Conservation (phyloP, 1,140 invertebrate genomes). For the Argopecten irradians region DNA sequence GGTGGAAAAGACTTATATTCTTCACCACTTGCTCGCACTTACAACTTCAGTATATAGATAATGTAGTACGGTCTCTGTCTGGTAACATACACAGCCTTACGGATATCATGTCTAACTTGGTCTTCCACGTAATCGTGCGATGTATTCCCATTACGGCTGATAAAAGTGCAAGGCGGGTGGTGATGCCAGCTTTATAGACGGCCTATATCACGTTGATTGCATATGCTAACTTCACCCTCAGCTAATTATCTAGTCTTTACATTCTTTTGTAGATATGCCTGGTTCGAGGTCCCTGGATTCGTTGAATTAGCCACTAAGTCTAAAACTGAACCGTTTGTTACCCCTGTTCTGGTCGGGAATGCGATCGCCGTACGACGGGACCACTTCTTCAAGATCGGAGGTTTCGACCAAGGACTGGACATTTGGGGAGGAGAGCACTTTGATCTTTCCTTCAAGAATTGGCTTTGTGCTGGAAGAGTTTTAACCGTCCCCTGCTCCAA, state of each 20-base stretch:
- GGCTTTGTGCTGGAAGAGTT: slow-evolving; percentile 33
- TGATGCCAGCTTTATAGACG: too few species aligned
- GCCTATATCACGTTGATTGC: too few species aligned
- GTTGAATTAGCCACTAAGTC: neutral
- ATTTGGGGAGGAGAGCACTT: slow-evolving; percentile 95
- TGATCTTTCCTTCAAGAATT: slow-evolving; percentile 90
- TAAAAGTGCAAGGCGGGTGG: too few species aligned
- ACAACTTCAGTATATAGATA: too few species aligned
- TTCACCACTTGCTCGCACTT: too few species aligned
- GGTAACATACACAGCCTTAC: too few species aligned
- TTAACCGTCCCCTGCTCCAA: slow-evolving; percentile 47
- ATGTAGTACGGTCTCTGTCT: too few species aligned
- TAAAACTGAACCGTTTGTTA: neutral
- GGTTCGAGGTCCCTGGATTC: neutral
- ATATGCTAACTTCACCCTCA: neutral
- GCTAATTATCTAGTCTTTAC: neutral
- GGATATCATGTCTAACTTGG: too few species aligned
- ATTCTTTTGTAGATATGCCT: neutral
- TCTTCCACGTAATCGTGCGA: too few species aligned
- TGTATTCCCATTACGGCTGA: too few species aligned
- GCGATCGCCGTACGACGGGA: slow-evolving; percentile 92
- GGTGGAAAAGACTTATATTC: too few species aligned
- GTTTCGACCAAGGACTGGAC: slow-evolving; percentile 80
- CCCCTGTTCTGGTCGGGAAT: slow-evolving; percentile 94
- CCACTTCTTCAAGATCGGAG: slow-evolving; percentile 92